phyloP scores from a whole-genome alignment of 2,113 vertebrate genomes.

The Rostratula benghalensis region DNA sequence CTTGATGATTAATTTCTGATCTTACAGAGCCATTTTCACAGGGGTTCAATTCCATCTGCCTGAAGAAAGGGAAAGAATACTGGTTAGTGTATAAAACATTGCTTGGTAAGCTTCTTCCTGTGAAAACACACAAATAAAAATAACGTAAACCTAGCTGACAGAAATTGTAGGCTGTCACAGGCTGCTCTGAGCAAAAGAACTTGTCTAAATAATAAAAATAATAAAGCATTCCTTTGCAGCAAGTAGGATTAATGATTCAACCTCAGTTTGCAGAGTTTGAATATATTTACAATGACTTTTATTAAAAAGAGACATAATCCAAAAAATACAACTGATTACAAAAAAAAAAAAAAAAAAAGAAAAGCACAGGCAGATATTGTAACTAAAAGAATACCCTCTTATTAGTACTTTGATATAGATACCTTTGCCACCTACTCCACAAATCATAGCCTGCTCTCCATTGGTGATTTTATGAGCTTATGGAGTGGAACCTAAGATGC shows the following conservation, averaged over 20 bases:
- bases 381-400: background rate
- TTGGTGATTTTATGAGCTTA: background rate
- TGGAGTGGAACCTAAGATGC: background rate
- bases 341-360: background rate
- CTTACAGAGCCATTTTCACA: conserved; percentile 80
- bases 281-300: background rate
- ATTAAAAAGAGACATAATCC: background rate
- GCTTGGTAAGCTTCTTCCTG: background rate
- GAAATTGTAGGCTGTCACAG: background rate
- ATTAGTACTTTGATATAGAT: background rate
- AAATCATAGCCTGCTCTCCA: background rate
- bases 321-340: background rate
- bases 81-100: background rate
- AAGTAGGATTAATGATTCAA: background rate
- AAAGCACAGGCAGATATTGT: background rate
- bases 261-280: background rate
- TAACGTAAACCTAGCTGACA: background rate
- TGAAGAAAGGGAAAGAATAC: conserved; percentile 55
- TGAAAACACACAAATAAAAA: background rate
- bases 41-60: conserved; percentile 77
- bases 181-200: background rate
- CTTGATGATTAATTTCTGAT: conserved; percentile 68
- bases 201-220: background rate
- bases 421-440: background rate
- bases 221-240: background rate